Percentiles rank a stretch among this genome's conserved stretches.
Evolutionary conservation across 2,888 invertebrate species (phyloP).

Genomic region (Platerodrilus igneus): DNA sequence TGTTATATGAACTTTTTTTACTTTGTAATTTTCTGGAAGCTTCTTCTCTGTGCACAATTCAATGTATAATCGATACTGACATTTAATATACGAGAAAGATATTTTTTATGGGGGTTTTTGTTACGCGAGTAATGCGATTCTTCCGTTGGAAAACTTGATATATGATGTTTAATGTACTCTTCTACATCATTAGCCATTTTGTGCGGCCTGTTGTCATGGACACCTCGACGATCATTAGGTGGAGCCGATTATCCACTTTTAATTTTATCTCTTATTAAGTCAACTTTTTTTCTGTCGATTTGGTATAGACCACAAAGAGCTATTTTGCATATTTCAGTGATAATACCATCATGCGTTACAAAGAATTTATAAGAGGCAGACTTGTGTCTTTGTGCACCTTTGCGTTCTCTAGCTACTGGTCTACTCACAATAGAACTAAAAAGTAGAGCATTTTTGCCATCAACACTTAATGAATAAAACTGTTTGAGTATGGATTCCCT

Average conservation of each 20-base stretch:
- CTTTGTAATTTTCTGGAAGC: not conserved
- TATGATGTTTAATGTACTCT: not conserved
- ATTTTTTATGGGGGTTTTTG: conserved; percentile 2
- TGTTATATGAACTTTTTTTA: no score
- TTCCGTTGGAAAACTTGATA: not conserved
- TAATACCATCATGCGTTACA: not conserved
- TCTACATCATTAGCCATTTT: conserved; percentile 1
- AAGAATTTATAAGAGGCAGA: not conserved
- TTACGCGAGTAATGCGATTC: conserved; percentile 4
- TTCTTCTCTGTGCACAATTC: not conserved
- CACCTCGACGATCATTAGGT: not conserved
- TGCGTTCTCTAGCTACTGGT: not conserved
- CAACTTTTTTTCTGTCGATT: conserved; percentile 1
- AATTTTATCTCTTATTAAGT: not conserved
- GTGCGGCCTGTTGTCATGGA: conserved; percentile 1
- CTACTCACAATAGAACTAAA: not conserved
- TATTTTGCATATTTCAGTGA: not conserved
- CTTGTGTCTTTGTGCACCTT: not conserved
- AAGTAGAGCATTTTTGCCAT: conserved; percentile 1
- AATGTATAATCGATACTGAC: conserved; percentile 4
- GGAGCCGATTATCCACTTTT: conserved; percentile 1
- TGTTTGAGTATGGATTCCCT: not conserved
- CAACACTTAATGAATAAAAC: not conserved
- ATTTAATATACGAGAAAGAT: not conserved
- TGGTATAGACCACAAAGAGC: conserved; percentile 1